Percentiles rank a stretch among this genome's conserved stretches.
These are phyloP conservation scores for Micromesistius poutassou DNA, from an alignment of 2,797 vertebrate genomes.

Conservation along the genomic window DNA sequence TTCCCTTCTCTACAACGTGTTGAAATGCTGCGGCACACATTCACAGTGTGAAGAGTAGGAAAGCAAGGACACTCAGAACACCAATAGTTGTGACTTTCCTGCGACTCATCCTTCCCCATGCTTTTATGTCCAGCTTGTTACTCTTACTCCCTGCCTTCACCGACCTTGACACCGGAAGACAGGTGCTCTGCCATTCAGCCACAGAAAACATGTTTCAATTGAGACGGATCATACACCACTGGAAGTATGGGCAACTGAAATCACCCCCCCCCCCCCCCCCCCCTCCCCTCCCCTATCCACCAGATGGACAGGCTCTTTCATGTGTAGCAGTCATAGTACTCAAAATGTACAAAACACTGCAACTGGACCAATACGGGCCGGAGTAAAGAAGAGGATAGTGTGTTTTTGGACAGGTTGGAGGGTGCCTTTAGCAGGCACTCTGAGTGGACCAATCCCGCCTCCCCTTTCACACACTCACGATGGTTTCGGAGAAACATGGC, in stretches of 20 bases:
- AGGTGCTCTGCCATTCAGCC: background rate
- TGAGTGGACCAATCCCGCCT: slow-evolving; percentile 34
- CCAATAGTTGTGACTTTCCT: background rate
- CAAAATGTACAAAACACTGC: background rate
- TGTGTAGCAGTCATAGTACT: slow-evolving; percentile 22
- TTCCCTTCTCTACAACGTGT: background rate
- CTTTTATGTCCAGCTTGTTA: slow-evolving; percentile 21
- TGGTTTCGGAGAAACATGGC: slow-evolving; percentile 62
- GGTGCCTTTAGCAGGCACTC: slow-evolving; percentile 57
- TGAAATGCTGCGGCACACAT: background rate
- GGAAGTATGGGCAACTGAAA: slow-evolving; percentile 6
- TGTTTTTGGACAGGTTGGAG: slow-evolving; percentile 52
- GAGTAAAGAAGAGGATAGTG: slow-evolving; percentile 25
- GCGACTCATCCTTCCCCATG: background rate
- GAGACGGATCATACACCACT: slow-evolving; percentile 9
- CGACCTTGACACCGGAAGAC: slow-evolving; percentile 3
- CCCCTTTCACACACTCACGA: no score
- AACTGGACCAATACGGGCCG: slow-evolving; percentile 38
- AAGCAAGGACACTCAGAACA: background rate
- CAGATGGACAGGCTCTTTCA: slow-evolving; percentile 30
- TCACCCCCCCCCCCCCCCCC: no score
- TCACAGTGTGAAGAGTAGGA: background rate
- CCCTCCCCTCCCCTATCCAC: background rate
- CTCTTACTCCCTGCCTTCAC: slow-evolving; percentile 20
- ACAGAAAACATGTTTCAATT: slow-evolving; percentile 25